These are phyloP conservation scores for Dichetophora obliterata DNA, from an alignment of 2,888 invertebrate genomes.

Conservation along the genomic window DNA sequence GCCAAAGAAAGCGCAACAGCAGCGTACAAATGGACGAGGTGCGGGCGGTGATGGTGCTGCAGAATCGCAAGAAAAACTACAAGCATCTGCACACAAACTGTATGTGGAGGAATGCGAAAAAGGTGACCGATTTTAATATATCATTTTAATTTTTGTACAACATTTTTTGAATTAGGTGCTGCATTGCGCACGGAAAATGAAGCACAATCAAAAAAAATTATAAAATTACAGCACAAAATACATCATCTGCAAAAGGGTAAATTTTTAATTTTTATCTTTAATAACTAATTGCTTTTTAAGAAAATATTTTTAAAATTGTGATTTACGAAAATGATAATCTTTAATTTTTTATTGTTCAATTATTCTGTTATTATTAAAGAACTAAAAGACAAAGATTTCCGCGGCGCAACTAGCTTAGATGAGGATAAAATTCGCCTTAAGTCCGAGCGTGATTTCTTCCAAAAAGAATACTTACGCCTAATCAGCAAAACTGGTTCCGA, in stretches of 20 bases:
- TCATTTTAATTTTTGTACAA: background rate
- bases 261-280: background rate
- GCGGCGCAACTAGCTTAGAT: slow-evolving; percentile 54
- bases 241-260: slow-evolving; percentile 37
- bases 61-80: background rate
- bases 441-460: slow-evolving; percentile 68
- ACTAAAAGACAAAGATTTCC: slow-evolving; percentile 50
- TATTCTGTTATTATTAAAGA: too few species aligned
- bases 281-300: too few species aligned
- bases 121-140: background rate
- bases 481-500: slow-evolving; percentile 62
- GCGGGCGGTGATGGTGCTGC: background rate
- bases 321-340: slow-evolving; percentile 36
- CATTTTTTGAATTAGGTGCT: slow-evolving; percentile 26
- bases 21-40: slow-evolving; percentile 19
- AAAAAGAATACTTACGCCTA: slow-evolving; percentile 66
- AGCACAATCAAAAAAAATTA: slow-evolving; percentile 29
- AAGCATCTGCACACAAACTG: slow-evolving; percentile 23
- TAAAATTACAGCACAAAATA: slow-evolving; percentile 30
- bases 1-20: slow-evolving; percentile 19
- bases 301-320: background rate
- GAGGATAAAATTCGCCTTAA: slow-evolving; percentile 65
- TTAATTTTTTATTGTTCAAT: background rate
- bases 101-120: slow-evolving; percentile 33
- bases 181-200: slow-evolving; percentile 29